Percentiles rank a stretch among this genome's conserved stretches.
These are phyloP conservation scores for Zootermopsis nevadensis DNA, from an alignment of 2,888 invertebrate genomes.

Conservation along the genomic window DNA sequence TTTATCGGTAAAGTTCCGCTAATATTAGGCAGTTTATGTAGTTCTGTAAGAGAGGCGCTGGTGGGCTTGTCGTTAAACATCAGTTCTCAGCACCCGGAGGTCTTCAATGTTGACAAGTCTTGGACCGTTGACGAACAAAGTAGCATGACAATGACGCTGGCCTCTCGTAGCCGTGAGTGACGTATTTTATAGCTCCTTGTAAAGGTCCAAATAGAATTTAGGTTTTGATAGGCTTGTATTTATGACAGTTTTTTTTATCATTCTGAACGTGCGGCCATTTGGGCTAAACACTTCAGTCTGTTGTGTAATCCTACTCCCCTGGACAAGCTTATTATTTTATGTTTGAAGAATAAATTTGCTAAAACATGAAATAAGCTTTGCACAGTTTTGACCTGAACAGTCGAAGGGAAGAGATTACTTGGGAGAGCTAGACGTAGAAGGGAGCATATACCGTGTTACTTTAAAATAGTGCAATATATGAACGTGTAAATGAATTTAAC, in stretches of 20 bases:
- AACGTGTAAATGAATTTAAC: no score
- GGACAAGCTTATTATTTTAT: no score
- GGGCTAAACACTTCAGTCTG: neutral
- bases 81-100: conserved; percentile 37
- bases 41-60: neutral
- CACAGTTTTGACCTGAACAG: no score
- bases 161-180: neutral
- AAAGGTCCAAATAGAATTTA: neutral
- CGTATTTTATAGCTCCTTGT: conserved; percentile 12
- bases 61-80: neutral
- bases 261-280: neutral
- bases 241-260: neutral
- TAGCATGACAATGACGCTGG: neutral
- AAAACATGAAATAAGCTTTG: no score
- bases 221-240: neutral
- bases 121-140: conserved; percentile 19
- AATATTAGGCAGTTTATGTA: conserved; percentile 18
- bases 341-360: no score
- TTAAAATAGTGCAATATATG: no score
- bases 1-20: neutral
- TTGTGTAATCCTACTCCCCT: no score
- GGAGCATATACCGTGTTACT: no score
- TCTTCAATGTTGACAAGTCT: conserved; percentile 35
- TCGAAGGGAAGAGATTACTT: no score
- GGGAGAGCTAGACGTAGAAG: no score